Conservation (phyloP, 2,797 vertebrate species). For the Tamandua tetradactyla region DNA sequence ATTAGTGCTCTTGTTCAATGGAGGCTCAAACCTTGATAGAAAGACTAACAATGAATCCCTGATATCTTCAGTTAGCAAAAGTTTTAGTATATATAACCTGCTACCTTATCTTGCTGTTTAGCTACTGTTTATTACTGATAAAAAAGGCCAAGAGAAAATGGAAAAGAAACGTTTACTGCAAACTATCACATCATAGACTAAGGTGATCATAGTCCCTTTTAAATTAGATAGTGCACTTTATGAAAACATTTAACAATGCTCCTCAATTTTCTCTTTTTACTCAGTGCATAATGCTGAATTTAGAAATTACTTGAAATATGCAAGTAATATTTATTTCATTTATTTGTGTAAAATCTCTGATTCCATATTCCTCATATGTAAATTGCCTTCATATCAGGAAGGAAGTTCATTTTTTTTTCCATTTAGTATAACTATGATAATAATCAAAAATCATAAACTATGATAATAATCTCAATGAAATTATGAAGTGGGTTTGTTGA, state of each 20-base stretch:
- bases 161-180: neutral
- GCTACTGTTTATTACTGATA: neutral
- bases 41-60: neutral
- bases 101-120: neutral
- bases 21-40: neutral
- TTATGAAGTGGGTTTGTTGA: slow-evolving; percentile 4
- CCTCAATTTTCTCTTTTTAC: neutral
- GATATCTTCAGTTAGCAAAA: neutral
- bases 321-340: neutral
- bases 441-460: slow-evolving; percentile 40
- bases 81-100: neutral
- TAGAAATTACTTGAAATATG: neutral
- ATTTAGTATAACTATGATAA: slow-evolving; percentile 37
- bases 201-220: neutral
- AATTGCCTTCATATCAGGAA: neutral
- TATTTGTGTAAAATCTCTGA: neutral
- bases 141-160: neutral
- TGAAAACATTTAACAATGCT: neutral
- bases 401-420: slow-evolving; percentile 49
- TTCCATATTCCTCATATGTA: neutral
- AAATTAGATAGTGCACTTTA: neutral
- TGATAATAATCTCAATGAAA: slow-evolving; percentile 31
- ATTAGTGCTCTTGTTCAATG: neutral
- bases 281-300: neutral
- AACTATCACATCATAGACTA: neutral